Conservation (phyloP, 2,797 vertebrate genomes). For the Falco rusticolus region DNA sequence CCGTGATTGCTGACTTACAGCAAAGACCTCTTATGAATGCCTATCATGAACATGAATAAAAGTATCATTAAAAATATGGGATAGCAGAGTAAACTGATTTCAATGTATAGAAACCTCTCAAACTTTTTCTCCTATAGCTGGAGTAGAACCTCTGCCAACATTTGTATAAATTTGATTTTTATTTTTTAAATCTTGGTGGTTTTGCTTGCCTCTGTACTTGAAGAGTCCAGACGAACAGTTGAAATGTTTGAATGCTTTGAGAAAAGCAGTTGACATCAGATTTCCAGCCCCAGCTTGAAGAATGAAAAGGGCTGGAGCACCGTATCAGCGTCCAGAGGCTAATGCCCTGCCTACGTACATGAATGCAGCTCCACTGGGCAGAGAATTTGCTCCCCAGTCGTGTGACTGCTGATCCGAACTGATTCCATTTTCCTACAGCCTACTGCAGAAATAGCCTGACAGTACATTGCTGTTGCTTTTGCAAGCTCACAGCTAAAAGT, state of each 20-base stretch:
- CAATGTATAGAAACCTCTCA: not conserved
- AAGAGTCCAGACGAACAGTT: not conserved
- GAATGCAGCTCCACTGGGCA: not conserved
- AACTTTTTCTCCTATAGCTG: not conserved
- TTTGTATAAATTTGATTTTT: not conserved
- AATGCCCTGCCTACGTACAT: not conserved
- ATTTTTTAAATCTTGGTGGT: not conserved
- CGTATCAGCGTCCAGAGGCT: not conserved
- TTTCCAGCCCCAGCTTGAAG: not conserved
- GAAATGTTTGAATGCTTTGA: not conserved
- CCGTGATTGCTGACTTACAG: not conserved
- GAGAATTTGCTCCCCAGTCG: not conserved
- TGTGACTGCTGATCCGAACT: not conserved
- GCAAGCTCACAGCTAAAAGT: not conserved
- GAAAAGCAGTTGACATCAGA: not conserved
- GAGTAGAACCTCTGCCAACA: not conserved
- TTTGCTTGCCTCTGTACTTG: not conserved
- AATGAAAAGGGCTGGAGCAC: not conserved
- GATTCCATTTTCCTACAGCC: not conserved
- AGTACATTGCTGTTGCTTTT: not conserved
- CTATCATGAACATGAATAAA: slow-evolving; percentile 3
- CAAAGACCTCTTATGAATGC: not conserved
- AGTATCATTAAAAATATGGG: slow-evolving; percentile 11
- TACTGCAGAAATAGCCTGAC: not conserved
- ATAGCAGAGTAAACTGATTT: not conserved